Evolutionary conservation across 1,140 invertebrate species (phyloP).

Genomic region (Drosophila persimilis): DNA sequence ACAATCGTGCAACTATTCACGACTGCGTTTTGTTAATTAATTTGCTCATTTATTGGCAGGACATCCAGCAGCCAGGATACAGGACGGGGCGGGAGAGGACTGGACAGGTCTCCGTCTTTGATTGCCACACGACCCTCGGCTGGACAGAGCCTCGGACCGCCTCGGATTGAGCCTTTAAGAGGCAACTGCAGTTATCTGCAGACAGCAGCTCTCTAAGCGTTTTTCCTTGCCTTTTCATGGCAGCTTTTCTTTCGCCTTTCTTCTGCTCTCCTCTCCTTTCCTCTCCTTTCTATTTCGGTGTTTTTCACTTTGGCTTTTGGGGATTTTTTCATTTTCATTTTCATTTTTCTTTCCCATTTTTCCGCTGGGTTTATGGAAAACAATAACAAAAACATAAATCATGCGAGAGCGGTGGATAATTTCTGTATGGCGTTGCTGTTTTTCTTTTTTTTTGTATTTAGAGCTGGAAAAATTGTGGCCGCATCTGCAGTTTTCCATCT

Average conservation of each 20-base stretch:
- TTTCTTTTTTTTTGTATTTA: slow-evolving; percentile 19
- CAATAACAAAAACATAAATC: slow-evolving; percentile 80
- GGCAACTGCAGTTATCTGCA: slow-evolving; percentile 52
- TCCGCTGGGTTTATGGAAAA: slow-evolving; percentile 55
- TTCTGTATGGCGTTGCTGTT: slow-evolving; percentile 43
- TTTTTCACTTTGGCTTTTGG: slow-evolving; percentile 21
- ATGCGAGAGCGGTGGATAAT: slow-evolving; percentile 54
- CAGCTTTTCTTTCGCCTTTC: slow-evolving; percentile 7
- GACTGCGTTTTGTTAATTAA: slow-evolving; percentile 74
- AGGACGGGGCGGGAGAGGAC: too few species aligned
- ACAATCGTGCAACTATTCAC: slow-evolving; percentile 76
- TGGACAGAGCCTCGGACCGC: not conserved
- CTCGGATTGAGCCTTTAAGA: slow-evolving; percentile 66
- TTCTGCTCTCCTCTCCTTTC: not conserved
- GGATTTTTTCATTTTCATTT: not conserved
- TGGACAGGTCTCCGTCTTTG: too few species aligned
- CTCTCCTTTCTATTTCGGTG: slow-evolving; percentile 14
- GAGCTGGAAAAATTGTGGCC: slow-evolving; percentile 33
- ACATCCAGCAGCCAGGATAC: not conserved
- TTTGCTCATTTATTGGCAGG: slow-evolving; percentile 74
- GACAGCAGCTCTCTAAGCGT: slow-evolving; percentile 34
- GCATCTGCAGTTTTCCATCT: slow-evolving; percentile 65
- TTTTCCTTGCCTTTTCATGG: not conserved
- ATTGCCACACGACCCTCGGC: too few species aligned
- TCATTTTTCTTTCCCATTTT: too few species aligned